Conservation (phyloP, 2,888 invertebrate species). For the Xestia rhomboidea region DNA sequence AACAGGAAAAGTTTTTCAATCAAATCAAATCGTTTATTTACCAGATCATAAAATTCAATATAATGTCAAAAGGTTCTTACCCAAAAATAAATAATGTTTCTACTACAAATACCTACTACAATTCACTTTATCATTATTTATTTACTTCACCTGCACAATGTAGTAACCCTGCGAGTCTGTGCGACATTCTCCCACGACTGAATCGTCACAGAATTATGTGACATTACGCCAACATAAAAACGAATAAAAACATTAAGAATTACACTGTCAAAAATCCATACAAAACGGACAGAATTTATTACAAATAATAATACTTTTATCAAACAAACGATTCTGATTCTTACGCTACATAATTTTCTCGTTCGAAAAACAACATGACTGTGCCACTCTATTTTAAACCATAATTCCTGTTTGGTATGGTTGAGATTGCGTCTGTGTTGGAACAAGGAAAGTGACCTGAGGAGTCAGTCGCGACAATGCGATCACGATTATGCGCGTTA, state of each 20-base stretch:
- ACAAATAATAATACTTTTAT: slow-evolving; percentile 68
- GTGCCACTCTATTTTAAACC: slow-evolving; percentile 35
- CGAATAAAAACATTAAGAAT: slow-evolving; percentile 63
- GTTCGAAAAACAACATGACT: slow-evolving; percentile 61
- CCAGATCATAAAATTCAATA: too few relatives aligned
- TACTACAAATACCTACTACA: neutral
- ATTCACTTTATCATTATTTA: neutral
- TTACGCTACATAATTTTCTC: slow-evolving; percentile 69
- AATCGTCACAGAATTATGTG: slow-evolving; percentile 41
- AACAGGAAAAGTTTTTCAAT: neutral
- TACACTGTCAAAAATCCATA: slow-evolving; percentile 61
- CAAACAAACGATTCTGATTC: slow-evolving; percentile 67
- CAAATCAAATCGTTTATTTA: too few relatives aligned
- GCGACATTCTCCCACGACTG: slow-evolving; percentile 51
- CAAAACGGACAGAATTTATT: slow-evolving; percentile 64
- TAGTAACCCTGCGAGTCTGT: neutral
- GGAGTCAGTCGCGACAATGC: slow-evolving; percentile 71
- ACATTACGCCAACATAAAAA: slow-evolving; percentile 45
- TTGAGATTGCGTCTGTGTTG: slow-evolving; percentile 37
- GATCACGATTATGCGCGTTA: slow-evolving; percentile 73
- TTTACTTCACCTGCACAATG: neutral
- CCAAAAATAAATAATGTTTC: neutral
- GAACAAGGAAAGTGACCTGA: slow-evolving; percentile 69
- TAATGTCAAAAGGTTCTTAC: neutral
- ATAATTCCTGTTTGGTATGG: slow-evolving; percentile 1